Percentiles rank a stretch among this genome's conserved stretches.
Conservation (phyloP, 2,113 vertebrate genomes). For the Ptyas mucosa region DNA sequence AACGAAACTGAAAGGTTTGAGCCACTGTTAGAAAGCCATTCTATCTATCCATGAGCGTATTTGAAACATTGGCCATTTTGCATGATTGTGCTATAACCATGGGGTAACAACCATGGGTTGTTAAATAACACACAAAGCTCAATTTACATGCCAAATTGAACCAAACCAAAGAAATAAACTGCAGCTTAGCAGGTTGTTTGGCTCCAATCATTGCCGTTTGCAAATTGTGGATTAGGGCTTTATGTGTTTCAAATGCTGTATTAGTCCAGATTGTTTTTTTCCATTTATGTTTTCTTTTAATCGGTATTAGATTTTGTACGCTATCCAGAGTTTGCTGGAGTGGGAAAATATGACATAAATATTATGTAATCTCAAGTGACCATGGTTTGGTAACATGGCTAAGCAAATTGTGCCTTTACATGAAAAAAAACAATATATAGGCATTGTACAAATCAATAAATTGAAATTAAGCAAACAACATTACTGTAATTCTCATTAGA, state of each 20-base stretch:
- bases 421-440: not conserved
- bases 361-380: not conserved
- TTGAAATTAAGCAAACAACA: not conserved
- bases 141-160: not conserved
- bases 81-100: not conserved
- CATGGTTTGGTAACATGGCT: not conserved
- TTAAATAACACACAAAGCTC: not conserved
- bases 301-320: not conserved
- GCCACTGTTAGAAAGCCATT: not conserved
- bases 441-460: not conserved
- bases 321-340: not conserved
- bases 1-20: not conserved
- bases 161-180: not conserved
- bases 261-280: not conserved
- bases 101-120: not conserved
- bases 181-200: not conserved
- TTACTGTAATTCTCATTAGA: not conserved
- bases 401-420: not conserved
- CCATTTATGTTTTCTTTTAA: not conserved
- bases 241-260: not conserved
- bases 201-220: not conserved
- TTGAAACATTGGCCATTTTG: not conserved
- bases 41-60: not conserved
- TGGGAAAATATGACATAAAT: not conserved
- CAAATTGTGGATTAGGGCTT: not conserved